phyloP scores from a whole-genome alignment of 2,797 vertebrate genomes.

The Galagoides demidoff region DNA sequence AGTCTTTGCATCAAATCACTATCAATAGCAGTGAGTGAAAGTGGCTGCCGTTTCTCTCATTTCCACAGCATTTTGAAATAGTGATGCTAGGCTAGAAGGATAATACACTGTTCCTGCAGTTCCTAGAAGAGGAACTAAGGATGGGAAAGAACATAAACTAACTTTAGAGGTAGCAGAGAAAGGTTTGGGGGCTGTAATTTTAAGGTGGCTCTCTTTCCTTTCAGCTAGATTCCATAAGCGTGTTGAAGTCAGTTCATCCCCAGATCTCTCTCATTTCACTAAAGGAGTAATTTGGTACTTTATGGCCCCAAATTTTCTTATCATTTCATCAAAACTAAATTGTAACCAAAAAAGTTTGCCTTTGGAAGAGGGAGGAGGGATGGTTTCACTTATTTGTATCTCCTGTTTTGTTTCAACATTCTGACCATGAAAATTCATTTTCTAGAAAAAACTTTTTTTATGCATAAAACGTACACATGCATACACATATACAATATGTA shows the following conservation, averaged over 20 bases:
- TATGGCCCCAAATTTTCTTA: slow-evolving; percentile 30
- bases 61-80: slow-evolving; percentile 26
- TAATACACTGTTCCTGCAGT: not conserved
- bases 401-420: slow-evolving; percentile 59
- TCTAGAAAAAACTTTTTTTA: slow-evolving; percentile 18
- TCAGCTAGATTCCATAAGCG: slow-evolving; percentile 16
- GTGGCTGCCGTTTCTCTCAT: not conserved
- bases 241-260: slow-evolving; percentile 8
- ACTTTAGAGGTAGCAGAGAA: not conserved
- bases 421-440: slow-evolving; percentile 45
- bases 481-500: not conserved
- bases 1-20: slow-evolving; percentile 40
- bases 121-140: slow-evolving; percentile 25
- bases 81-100: not conserved
- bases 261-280: slow-evolving; percentile 12
- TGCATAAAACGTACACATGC: not conserved
- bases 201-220: slow-evolving; percentile 11
- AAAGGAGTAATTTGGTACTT: slow-evolving; percentile 23
- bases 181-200: not conserved
- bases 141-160: not conserved
- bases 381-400: slow-evolving; percentile 26
- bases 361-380: not conserved
- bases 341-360: not conserved
- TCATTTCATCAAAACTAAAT: slow-evolving; percentile 51
- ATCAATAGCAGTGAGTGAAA: not conserved